Conservation (phyloP, 1,140 invertebrate species). For the Samia ricini region DNA sequence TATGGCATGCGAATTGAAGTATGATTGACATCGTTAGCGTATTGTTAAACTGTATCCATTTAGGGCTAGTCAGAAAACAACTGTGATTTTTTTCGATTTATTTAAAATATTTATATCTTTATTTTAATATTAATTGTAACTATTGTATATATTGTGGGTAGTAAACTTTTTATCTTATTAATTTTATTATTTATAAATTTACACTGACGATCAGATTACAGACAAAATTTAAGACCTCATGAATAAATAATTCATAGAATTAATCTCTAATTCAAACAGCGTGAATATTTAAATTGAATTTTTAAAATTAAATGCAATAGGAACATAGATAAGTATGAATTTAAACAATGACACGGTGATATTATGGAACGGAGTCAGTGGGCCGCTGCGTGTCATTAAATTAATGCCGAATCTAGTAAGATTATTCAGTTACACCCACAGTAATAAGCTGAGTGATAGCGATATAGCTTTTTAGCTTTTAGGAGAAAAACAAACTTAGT, state of each 20-base stretch:
- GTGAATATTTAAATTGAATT: background rate
- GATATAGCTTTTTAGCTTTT: background rate
- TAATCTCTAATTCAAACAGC: background rate
- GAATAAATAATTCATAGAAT: background rate
- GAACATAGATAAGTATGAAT: background rate
- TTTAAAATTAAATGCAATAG: background rate
- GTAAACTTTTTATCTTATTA: too few species aligned
- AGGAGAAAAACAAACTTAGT: too few species aligned
- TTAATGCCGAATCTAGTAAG: background rate
- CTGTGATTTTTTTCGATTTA: background rate
- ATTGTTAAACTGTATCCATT: background rate
- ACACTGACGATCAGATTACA: too few species aligned
- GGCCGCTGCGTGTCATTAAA: conserved; percentile 1
- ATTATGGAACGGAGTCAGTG: conserved; percentile 4
- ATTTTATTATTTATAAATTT: too few species aligned
- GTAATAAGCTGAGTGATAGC: background rate
- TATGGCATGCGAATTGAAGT: background rate
- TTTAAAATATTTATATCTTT: background rate
- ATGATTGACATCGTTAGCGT: background rate
- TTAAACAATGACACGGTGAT: background rate
- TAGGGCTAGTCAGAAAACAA: background rate
- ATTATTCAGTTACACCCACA: background rate
- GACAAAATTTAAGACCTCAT: too few species aligned
- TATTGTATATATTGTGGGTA: too few species aligned
- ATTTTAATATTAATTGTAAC: too few species aligned